Conservation (phyloP, 1,140 invertebrate genomes). For the Formica selysi region DNA sequence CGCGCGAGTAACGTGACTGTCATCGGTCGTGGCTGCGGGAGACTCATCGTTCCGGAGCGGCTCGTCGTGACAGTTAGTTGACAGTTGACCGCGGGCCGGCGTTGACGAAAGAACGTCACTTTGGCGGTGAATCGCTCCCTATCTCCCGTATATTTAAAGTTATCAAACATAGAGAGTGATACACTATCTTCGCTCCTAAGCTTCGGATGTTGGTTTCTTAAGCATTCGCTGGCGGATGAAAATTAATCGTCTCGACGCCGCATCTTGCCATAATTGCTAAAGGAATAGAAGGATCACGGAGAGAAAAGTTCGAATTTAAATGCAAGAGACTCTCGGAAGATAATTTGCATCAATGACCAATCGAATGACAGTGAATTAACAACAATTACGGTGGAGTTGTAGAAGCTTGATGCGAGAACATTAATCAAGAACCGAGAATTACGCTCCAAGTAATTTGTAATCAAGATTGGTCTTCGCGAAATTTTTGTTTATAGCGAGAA, state of each 20-base stretch:
- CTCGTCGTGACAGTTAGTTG: conserved; percentile 11
- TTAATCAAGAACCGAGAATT: background rate
- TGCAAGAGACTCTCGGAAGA: background rate
- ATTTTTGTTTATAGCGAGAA: background rate
- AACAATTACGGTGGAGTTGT: background rate
- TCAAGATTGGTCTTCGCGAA: background rate
- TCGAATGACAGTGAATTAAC: conserved; percentile 20
- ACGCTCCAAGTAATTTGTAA: background rate
- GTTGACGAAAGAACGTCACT: background rate
- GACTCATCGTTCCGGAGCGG: conserved; percentile 5
- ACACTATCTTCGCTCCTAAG: too few species aligned
- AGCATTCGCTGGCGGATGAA: too few species aligned
- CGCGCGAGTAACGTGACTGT: conserved; percentile 4
- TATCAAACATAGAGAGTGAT: too few species aligned
- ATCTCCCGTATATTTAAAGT: too few species aligned
- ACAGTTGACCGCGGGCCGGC: background rate
- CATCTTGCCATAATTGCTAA: background rate
- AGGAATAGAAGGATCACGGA: too few species aligned
- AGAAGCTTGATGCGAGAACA: background rate
- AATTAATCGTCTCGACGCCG: background rate
- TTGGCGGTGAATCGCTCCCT: background rate
- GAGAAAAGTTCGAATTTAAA: background rate
- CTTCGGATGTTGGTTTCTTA: background rate
- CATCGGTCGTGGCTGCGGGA: background rate
- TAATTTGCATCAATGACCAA: background rate